These are phyloP conservation scores for Peromyscus attwateri DNA, from an alignment of 2,797 vertebrate genomes.

Conservation along the genomic window DNA sequence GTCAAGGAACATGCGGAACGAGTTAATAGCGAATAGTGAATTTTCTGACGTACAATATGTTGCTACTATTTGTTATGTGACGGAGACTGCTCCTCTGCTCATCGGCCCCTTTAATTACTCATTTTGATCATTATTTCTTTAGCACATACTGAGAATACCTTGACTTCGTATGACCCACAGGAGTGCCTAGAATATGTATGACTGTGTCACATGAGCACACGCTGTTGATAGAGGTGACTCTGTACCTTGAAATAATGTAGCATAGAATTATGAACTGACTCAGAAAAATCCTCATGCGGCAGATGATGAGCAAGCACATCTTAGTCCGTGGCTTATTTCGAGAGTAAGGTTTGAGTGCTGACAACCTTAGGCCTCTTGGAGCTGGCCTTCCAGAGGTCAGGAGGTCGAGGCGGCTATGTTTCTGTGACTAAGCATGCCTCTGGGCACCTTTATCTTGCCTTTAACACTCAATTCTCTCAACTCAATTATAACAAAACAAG, in stretches of 20 bases:
- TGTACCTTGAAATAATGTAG: neutral
- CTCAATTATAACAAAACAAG: neutral
- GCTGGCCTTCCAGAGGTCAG: neutral
- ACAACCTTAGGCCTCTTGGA: too few species aligned
- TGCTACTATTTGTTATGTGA: neutral
- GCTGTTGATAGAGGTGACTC: neutral
- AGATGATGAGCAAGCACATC: neutral
- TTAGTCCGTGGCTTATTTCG: neutral
- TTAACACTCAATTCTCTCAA: neutral
- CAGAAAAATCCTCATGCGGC: neutral
- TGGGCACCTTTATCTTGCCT: neutral
- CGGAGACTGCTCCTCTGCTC: neutral
- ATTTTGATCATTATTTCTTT: neutral
- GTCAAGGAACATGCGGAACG: neutral
- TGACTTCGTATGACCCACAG: neutral
- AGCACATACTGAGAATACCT: neutral
- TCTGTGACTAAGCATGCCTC: neutral
- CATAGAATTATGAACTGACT: neutral
- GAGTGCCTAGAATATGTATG: neutral
- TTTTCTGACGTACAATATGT: neutral
- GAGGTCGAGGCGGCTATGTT: too few species aligned
- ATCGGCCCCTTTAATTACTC: neutral
- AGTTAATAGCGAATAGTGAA: constrained; percentile 10
- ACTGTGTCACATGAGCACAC: neutral
- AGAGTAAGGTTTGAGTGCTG: neutral